phyloP scores from a whole-genome alignment of 2,888 invertebrate genomes.

The Stenurella melanura region DNA sequence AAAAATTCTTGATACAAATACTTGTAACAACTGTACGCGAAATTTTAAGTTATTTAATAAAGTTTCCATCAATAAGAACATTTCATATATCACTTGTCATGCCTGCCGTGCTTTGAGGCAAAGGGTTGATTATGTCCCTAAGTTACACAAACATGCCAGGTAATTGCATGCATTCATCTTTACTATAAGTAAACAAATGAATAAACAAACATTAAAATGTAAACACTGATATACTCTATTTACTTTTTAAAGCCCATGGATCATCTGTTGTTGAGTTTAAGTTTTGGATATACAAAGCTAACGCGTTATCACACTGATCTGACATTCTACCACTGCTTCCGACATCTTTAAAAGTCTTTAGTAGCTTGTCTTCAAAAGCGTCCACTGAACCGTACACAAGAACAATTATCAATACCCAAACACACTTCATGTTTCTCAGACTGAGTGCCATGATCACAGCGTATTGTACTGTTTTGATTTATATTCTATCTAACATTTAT shows the following conservation, averaged over 20 bases:
- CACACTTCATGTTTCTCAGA: not conserved
- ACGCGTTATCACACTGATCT: conserved; percentile 25
- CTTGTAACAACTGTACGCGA: too few species aligned
- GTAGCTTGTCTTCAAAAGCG: not conserved
- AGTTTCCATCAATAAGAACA: too few species aligned
- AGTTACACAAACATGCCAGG: too few species aligned
- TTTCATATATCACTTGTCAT: too few species aligned
- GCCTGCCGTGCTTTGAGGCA: too few species aligned
- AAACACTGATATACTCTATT: conserved; percentile 12
- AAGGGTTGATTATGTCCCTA: too few species aligned
- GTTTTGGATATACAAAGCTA: conserved; percentile 42
- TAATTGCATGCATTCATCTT: too few species aligned
- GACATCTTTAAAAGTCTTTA: not conserved
- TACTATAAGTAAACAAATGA: too few species aligned
- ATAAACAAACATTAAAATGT: too few species aligned
- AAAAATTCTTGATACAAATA: too few species aligned
- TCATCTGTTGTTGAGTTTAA: conserved; percentile 45
- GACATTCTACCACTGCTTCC: not conserved
- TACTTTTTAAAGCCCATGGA: conserved; percentile 51
- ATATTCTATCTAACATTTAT: too few species aligned
- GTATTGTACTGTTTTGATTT: not conserved
- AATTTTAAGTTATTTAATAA: too few species aligned
- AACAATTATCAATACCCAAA: not conserved
- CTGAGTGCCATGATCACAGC: not conserved
- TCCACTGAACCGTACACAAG: not conserved